Evolutionary conservation across 2,888 invertebrate genomes (phyloP).

Genomic region (Nesidiocoris tenuis): DNA sequence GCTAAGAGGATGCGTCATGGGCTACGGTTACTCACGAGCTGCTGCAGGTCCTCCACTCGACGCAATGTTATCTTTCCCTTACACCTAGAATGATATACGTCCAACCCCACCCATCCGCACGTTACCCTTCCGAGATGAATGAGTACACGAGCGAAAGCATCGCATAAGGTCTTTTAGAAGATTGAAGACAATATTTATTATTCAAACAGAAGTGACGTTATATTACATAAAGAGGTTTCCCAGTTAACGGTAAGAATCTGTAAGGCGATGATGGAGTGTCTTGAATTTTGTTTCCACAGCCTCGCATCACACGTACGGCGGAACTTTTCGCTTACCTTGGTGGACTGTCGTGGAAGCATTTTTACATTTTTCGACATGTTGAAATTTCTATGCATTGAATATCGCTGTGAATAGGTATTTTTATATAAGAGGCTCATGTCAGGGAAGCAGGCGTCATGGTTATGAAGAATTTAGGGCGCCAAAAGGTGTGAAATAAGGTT

Average conservation of each 20-base stretch:
- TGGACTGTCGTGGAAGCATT: too few relatives aligned
- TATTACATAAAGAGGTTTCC: background rate
- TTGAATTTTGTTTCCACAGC: too few relatives aligned
- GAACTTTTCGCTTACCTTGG: too few relatives aligned
- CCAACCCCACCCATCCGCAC: background rate
- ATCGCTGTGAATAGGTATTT: too few relatives aligned
- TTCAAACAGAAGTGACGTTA: background rate
- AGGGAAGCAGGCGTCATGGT: too few relatives aligned
- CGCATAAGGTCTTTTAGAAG: background rate
- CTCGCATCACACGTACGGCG: too few relatives aligned
- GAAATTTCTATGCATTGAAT: too few relatives aligned
- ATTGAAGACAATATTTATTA: background rate
- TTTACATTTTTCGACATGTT: too few relatives aligned
- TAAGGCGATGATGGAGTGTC: too few relatives aligned
- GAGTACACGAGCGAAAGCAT: background rate
- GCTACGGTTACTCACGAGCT: background rate
- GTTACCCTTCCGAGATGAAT: background rate
- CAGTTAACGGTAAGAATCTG: background rate
- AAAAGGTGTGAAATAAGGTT: too few relatives aligned
- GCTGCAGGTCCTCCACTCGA: background rate
- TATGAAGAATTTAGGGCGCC: too few relatives aligned
- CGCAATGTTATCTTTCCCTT: background rate
- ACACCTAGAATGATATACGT: background rate
- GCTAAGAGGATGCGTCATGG: background rate
- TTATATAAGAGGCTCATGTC: too few relatives aligned